Evolutionary conservation across 2,888 invertebrate genomes (phyloP).

Genomic region (Tiliacea citrago): DNA sequence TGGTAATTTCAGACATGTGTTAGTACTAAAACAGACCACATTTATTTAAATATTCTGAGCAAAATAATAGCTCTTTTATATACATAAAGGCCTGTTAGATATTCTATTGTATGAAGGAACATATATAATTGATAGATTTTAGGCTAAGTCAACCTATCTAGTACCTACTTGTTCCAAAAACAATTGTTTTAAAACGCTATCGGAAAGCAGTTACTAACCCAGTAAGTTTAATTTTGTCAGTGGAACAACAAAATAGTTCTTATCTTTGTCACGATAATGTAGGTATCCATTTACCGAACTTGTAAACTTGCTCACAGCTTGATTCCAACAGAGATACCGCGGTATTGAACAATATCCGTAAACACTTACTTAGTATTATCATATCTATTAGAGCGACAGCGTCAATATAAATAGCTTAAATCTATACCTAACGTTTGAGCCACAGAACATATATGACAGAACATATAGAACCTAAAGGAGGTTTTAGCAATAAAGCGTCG

Average conservation of each 20-base stretch:
- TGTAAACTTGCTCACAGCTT: slow-evolving; percentile 54
- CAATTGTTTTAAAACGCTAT: slow-evolving; percentile 7
- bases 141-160: neutral
- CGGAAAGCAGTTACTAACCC: slow-evolving; percentile 5
- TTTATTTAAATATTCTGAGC: neutral
- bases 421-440: slow-evolving; percentile 1
- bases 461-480: neutral
- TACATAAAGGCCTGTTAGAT: neutral
- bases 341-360: slow-evolving; percentile 50
- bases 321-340: slow-evolving; percentile 51
- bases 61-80: neutral
- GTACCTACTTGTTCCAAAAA: neutral
- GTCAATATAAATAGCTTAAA: slow-evolving; percentile 29
- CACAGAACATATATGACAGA: too few species aligned
- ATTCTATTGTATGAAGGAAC: neutral
- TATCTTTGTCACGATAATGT: slow-evolving; percentile 49
- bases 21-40: slow-evolving; percentile 2
- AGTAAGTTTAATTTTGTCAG: slow-evolving; percentile 10
- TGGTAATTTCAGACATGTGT: slow-evolving; percentile 8
- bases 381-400: slow-evolving; percentile 30
- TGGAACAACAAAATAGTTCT: slow-evolving; percentile 26
- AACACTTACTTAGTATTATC: slow-evolving; percentile 53
- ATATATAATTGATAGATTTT: neutral
- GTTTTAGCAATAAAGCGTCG: slow-evolving; percentile 3
- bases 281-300: slow-evolving; percentile 36